A percentile compares a stretch with the other conserved stretches of the same genome.
Evolutionary conservation across 1,140 invertebrate species (phyloP).

Genomic region (Diabrotica virgifera): DNA sequence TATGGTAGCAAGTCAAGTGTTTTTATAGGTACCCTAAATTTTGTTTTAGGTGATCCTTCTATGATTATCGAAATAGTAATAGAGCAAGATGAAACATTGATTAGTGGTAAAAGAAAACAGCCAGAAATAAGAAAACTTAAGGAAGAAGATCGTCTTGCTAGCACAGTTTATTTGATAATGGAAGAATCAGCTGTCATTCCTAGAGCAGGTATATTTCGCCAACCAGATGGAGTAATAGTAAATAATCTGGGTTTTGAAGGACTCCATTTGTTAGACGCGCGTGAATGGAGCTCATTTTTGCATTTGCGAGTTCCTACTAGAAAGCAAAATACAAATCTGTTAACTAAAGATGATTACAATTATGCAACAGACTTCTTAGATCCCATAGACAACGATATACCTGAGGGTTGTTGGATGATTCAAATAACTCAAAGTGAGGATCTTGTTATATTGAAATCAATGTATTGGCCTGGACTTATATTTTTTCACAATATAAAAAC

Average conservation of each 20-base stretch:
- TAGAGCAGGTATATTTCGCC: slow-evolving; percentile 67
- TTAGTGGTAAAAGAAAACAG: slow-evolving; percentile 30
- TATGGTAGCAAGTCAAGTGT: too few species aligned
- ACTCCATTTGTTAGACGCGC: slow-evolving; percentile 56
- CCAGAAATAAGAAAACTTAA: slow-evolving; percentile 57
- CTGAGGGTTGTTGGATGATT: slow-evolving; percentile 62
- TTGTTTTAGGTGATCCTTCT: slow-evolving; percentile 53
- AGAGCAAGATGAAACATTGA: slow-evolving; percentile 44
- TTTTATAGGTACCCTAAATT: background rate
- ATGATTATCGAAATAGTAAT: slow-evolving; percentile 51
- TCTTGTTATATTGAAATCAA: slow-evolving; percentile 59
- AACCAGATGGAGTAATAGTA: slow-evolving; percentile 60
- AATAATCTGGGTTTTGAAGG: slow-evolving; percentile 68
- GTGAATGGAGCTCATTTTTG: slow-evolving; percentile 63
- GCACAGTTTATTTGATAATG: slow-evolving; percentile 64
- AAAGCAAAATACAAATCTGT: slow-evolving; percentile 69
- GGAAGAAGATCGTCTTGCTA: slow-evolving; percentile 72
- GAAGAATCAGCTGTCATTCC: slow-evolving; percentile 68
- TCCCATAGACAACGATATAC: slow-evolving; percentile 64
- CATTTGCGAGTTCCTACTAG: slow-evolving; percentile 63
- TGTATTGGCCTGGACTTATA: slow-evolving; percentile 73
- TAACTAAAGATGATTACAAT: slow-evolving; percentile 70
- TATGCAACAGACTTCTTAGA: slow-evolving; percentile 70
- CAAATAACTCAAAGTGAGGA: slow-evolving; percentile 57
- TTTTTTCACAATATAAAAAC: slow-evolving; percentile 69